Evolutionary conservation across 2,888 invertebrate species (phyloP), one percentile per base, ranked within the genome.

Genomic region (Ormyrus nitidulus): DNA sequence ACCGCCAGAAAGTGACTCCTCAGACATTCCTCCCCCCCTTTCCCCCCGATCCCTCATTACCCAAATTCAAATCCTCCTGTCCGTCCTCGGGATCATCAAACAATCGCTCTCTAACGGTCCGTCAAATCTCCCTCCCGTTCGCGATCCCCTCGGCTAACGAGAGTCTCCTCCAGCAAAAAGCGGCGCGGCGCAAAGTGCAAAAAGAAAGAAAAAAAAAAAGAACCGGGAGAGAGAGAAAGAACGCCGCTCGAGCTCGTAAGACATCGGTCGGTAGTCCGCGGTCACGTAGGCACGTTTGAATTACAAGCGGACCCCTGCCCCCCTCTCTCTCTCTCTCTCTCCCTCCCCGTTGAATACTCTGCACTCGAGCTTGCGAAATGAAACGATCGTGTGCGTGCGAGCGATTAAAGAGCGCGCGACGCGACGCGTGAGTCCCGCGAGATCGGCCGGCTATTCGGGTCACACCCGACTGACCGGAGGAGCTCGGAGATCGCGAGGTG

Each of bases 251-350:
- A 59, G 59, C 34, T 2, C 6, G 46, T 48, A 51, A 62, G 80
- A 66, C 80, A 80, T 80, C 68, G 73, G 72, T 11, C 76, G 64
- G 49, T 46, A 56, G 72, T 66, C 72, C 68, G 54, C 59, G 58
- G 80, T 80, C 80, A 80, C 80, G 80, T 80, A 80, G 68, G 80
- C 80, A 62, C 69, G 19, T 49, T 19, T 62, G 54, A 9, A 73
- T 54, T 64, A 49, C 51, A 19, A 58, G 34, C 34, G 34, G 34
- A 34, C 34, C 34, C 34, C 34, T 34, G 3, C 34, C 34, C 34
- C 34, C 34, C n/a, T 61, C 13, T 51, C 34, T 34, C 71, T 13
- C 13, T 13, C 13, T 56, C n/a, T 56, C 1, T 53, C n/a, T 61
- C 13, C 44, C 34, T 34, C 71, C 2, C 7, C 51, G 71, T 5